These are phyloP conservation scores for Philaethria dido DNA, from an alignment of 2,888 invertebrate species.

Conservation along the genomic window DNA sequence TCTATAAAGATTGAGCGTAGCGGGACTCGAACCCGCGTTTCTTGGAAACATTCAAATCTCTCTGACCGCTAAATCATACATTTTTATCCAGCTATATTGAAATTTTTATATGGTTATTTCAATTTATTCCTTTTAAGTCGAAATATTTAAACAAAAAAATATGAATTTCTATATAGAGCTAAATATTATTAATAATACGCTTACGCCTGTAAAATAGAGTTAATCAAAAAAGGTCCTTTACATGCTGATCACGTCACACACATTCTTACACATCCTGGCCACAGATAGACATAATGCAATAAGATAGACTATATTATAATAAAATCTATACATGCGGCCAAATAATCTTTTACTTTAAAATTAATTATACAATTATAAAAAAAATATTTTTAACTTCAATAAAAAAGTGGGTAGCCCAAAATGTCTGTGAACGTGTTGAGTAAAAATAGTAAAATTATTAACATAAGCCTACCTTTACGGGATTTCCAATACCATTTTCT, in stretches of 20 bases:
- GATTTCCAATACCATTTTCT: slow-evolving; percentile 86
- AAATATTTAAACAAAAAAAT: too few species aligned
- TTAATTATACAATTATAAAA: background rate
- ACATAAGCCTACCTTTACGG: slow-evolving; percentile 76
- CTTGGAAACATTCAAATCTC: too few species aligned
- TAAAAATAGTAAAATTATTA: slow-evolving; percentile 25
- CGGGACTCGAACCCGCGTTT: too few species aligned
- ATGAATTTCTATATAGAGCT: background rate
- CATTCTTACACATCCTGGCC: background rate
- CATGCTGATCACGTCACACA: background rate
- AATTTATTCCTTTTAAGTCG: too few species aligned
- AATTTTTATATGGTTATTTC: too few species aligned
- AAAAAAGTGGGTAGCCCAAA: slow-evolving; percentile 8
- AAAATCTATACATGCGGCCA: background rate
- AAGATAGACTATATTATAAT: background rate
- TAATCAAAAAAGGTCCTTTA: background rate
- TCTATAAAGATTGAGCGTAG: too few species aligned
- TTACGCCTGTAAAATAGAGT: background rate
- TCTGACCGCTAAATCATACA: too few species aligned
- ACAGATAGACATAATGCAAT: background rate
- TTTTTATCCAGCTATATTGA: too few species aligned
- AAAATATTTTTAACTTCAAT: background rate
- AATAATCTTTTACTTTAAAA: background rate
- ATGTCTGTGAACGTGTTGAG: slow-evolving; percentile 1
- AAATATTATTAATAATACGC: background rate